A percentile compares a stretch with the other conserved stretches of the same genome.
phyloP scores from a whole-genome alignment of 1,140 invertebrate species.

The Aleiodes sp. region DNA sequence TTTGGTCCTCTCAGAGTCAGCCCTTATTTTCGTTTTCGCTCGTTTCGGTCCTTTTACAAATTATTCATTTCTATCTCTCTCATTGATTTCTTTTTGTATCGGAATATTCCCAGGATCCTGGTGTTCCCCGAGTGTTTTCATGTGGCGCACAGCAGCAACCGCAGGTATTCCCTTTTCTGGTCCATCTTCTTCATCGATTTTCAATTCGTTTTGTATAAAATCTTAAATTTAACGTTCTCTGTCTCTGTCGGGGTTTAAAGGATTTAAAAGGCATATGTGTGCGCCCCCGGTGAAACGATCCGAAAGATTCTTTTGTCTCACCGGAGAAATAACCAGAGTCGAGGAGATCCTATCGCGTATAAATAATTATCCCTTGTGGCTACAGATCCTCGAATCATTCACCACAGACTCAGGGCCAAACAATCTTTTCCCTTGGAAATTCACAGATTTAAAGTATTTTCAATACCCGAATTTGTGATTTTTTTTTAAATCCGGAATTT shows the following conservation, averaged over 20 bases:
- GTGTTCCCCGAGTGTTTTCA: constrained; percentile 23
- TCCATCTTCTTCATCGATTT: constrained; percentile 11
- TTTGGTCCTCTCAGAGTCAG: neutral
- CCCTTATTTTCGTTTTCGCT: constrained; percentile 24
- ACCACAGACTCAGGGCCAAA: neutral
- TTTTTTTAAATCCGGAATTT: no score
- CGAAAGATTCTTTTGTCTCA: constrained; percentile 61
- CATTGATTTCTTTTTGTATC: no score
- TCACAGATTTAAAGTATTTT: no score
- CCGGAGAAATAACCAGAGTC: constrained; percentile 48
- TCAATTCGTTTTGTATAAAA: neutral
- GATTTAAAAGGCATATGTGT: neutral
- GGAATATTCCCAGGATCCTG: constrained; percentile 31
- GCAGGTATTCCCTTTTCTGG: constrained; percentile 26
- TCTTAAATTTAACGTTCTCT: neutral
- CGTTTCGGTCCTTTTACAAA: constrained; percentile 14
- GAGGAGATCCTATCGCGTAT: constrained; percentile 63
- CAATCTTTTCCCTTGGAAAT: no score
- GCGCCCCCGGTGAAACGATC: constrained; percentile 13
- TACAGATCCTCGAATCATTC: constrained; percentile 46
- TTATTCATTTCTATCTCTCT: constrained; percentile 27
- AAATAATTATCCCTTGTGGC: constrained; percentile 63
- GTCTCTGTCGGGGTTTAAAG: no score
- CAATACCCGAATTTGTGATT: neutral
- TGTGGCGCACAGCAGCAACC: constrained; percentile 16